These are phyloP conservation scores for Balanococcus diminutus DNA, from an alignment of 2,888 invertebrate species.

Conservation along the genomic window DNA sequence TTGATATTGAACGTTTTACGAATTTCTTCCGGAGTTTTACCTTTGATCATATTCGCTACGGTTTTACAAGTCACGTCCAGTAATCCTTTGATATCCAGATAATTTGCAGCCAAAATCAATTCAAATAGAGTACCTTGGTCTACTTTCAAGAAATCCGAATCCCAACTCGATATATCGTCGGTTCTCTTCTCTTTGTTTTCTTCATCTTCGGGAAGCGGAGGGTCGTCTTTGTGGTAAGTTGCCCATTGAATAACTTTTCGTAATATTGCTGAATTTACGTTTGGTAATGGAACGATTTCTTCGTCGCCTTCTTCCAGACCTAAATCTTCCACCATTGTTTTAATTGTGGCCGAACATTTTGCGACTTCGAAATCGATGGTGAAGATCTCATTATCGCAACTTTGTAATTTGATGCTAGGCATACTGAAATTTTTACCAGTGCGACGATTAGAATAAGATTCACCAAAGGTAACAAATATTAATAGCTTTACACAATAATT, in stretches of 20 bases:
- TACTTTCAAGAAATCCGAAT: conserved; percentile 97
- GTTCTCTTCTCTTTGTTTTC: conserved; percentile 98
- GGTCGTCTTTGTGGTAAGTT: conserved; percentile 93
- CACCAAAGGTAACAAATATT: background rate
- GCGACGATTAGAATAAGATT: background rate
- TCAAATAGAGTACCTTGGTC: conserved; percentile 76
- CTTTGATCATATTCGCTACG: conserved; percentile 98
- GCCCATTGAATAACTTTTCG: conserved; percentile 94
- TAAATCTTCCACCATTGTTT: conserved; percentile 95
- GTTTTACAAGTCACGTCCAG: conserved; percentile 98
- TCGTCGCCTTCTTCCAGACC: conserved; percentile 89
- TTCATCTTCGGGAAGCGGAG: conserved; percentile 94
- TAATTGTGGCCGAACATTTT: conserved; percentile 96
- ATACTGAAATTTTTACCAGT: conserved; percentile 66
- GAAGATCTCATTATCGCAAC: conserved; percentile 93
- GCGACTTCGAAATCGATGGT: conserved; percentile 97
- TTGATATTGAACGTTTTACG: conserved; percentile 96
- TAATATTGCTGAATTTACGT: conserved; percentile 95
- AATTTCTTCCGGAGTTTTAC: conserved; percentile 96
- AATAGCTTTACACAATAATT: background rate
- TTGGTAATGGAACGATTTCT: conserved; percentile 93
- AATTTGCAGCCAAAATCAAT: conserved; percentile 79
- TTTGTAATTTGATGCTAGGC: conserved; percentile 93
- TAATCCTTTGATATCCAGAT: conserved; percentile 92
- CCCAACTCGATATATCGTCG: conserved; percentile 99